Conservation (phyloP, 2,113 vertebrate species). For the Tragulus kanchil region DNA sequence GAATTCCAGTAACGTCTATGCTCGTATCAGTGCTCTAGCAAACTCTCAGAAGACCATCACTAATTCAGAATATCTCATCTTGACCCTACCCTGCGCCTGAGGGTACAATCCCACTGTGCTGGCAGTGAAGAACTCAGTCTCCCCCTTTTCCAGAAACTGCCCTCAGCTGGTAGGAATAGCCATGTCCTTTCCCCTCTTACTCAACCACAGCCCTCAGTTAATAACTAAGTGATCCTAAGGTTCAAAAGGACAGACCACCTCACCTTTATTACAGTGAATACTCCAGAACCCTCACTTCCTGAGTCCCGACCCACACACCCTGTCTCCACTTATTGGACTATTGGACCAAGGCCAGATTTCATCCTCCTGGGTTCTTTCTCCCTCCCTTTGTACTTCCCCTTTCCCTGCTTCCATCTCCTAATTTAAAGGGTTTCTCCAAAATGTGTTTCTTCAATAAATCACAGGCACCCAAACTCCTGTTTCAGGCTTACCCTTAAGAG, state of each 20-base stretch:
- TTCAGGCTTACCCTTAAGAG: not conserved
- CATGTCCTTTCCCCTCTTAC: not conserved
- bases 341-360: not conserved
- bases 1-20: slow-evolving; percentile 38
- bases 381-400: no score
- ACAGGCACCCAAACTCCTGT: not conserved
- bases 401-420: not conserved
- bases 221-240: not conserved
- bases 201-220: not conserved
- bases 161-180: not conserved
- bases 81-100: not conserved
- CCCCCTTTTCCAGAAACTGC: not conserved
- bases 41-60: not conserved
- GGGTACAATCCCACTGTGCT: not conserved
- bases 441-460: not conserved
- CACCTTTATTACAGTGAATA: not conserved
- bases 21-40: not conserved
- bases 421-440: not conserved
- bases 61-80: not conserved
- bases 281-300: fast-evolving
- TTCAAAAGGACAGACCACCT: not conserved
- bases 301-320: fast-evolving
- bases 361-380: not conserved
- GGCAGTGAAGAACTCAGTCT: not conserved
- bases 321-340: not conserved